Base-by-base conservation (phyloP, 2,113 vertebrate genomes). In the Xiphophorus hellerii region DNA sequence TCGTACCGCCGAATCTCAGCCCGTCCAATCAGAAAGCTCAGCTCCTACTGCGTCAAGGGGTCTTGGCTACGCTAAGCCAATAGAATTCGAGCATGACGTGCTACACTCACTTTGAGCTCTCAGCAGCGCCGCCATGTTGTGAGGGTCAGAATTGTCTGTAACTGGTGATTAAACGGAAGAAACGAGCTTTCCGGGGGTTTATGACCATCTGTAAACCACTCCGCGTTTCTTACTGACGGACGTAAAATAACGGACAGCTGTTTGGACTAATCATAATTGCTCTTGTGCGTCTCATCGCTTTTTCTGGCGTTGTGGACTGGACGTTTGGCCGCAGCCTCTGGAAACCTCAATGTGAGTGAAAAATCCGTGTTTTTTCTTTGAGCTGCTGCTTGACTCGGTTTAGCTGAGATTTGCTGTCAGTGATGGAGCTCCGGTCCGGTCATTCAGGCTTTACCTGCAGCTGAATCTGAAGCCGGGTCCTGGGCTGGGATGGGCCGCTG, bases 271-370 rank as follows among this genome's bases (percentile, higher is more conserved):
- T 85, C 69, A 35, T 12, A 35, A 5, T 3, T 6, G 3, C 58
- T 0, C 1, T 48, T 13, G 5, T 44, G 15, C 14, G 17, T 10
- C 3, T 0, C 15, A 1, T 77, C 83, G 73, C 77, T 81, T 88
- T 78, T 63, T 61, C 73, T 65, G 81, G 80, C 69, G 60, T 30
- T 58, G 27, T 15, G 15, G 27, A 25, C 80, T 73, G 48, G 35
- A 82, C 85, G 88, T 92, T 89, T 89, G 84, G 81, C 69, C 80
- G 74, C 28, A 66, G 78, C 83, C 91, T 91, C 86, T 91, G 90
- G 79, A 88, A 78, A 78, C 62, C 29, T 84, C 90, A 91, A 88
- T 91, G 93, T 94, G 93, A 94, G 93, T 92, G 37, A 2, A n/a
- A 54, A 54, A 51, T 15, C 27, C 63, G 80, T 9, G 5, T 13